phyloP scores from a whole-genome alignment of 2,888 invertebrate species.

The Nymphalis polychloros region DNA sequence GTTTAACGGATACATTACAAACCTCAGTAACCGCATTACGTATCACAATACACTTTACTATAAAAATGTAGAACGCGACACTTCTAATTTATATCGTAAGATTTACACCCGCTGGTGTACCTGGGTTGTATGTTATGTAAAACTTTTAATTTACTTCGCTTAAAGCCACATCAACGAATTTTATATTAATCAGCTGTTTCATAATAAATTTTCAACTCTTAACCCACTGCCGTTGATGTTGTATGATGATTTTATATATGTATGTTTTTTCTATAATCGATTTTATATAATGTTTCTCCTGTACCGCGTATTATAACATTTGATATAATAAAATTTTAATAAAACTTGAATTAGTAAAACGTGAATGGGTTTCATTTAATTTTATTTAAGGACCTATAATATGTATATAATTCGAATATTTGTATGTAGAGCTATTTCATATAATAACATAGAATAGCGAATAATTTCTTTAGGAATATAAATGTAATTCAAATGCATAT shows the following conservation, averaged over 20 bases:
- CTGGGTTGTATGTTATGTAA: not conserved
- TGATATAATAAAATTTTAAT: slow-evolving; percentile 26
- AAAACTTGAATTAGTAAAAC: slow-evolving; percentile 17
- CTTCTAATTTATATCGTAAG: not conserved
- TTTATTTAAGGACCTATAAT: not conserved
- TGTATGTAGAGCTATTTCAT: not conserved
- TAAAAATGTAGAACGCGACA: not conserved
- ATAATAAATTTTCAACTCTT: slow-evolving; percentile 34
- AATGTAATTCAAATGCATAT: slow-evolving; percentile 12
- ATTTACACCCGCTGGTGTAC: not conserved
- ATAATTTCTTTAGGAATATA: not conserved
- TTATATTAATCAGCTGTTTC: slow-evolving; percentile 15
- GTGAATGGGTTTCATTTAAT: slow-evolving; percentile 9
- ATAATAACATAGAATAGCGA: too few relatives aligned
- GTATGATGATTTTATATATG: slow-evolving; percentile 25
- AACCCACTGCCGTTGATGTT: slow-evolving; percentile 39
- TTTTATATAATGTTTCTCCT: slow-evolving; percentile 18
- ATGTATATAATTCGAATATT: not conserved
- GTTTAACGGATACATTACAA: not conserved
- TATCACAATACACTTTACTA: not conserved
- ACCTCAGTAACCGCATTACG: not conserved
- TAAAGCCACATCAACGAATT: slow-evolving; percentile 12
- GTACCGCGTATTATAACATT: slow-evolving; percentile 15
- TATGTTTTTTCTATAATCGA: slow-evolving; percentile 26
- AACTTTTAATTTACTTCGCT: not conserved